phyloP scores from a whole-genome alignment of 2,888 invertebrate species.

The Mesorhabditis belari region DNA sequence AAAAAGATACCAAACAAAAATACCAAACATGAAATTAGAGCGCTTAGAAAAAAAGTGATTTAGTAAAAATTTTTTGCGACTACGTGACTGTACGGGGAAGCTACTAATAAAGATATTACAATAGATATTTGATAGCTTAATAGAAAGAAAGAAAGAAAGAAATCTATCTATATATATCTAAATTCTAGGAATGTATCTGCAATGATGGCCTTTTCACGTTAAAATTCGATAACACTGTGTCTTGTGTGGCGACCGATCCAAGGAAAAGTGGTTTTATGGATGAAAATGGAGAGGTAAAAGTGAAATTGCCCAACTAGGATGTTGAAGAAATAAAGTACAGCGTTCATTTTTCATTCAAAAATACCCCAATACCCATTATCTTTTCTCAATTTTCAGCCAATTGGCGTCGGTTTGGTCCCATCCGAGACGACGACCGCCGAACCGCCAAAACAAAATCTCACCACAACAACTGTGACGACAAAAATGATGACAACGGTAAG shows the following conservation, averaged over 20 bases:
- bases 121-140: too few relatives aligned
- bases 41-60: too few relatives aligned
- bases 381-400: neutral
- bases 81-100: too few relatives aligned
- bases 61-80: too few relatives aligned
- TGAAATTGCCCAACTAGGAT: too few relatives aligned
- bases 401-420: constrained; percentile 4
- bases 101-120: too few relatives aligned
- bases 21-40: too few relatives aligned
- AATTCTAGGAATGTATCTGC: constrained; percentile 38
- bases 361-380: neutral
- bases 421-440: constrained; percentile 3
- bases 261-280: constrained; percentile 25
- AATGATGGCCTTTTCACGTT: constrained; percentile 47
- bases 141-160: too few relatives aligned
- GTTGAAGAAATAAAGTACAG: too few relatives aligned
- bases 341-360: neutral
- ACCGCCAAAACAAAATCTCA: neutral
- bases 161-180: too few relatives aligned
- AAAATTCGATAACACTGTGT: constrained; percentile 42
- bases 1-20: too few relatives aligned
- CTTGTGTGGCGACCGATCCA: constrained; percentile 50
- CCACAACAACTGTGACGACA: neutral
- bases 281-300: constrained; percentile 26
- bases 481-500: too few relatives aligned